Base-by-base conservation (phyloP, 2,888 invertebrate species). In the Acronicta leporina region DNA sequence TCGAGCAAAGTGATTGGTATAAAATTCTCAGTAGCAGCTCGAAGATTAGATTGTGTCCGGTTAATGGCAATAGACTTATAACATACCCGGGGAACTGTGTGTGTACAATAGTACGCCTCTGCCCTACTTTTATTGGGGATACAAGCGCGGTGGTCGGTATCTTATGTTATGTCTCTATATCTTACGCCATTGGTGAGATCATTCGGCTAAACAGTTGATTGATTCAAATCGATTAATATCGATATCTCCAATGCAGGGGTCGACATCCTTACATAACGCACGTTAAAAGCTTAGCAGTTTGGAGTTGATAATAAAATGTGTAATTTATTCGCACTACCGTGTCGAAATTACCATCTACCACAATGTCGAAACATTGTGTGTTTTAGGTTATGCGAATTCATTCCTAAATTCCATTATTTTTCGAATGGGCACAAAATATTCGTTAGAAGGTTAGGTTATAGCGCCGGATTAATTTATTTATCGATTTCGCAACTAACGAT, bases 231-330 rank as follows among this genome's bases (percentile, higher is more conserved):
- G 47, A 14, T 61, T 72, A 30, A 68, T 53, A 56, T 53, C 46
- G 45, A 72, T 46, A 35, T 30, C 47, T 47, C 47, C 41, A 50
- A 33, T 42, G 49, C 47, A 54, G 57, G 54, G 62, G 46, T 64
- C 57, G 54, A 47, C 50, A 62, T 62, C 40, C 40, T 75, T 75
- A 75, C 60, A 62, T 75, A 75, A 75, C 57, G 14, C 27, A 55
- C 47, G 44, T 62, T 59, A 56, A 60, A 35, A 58, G 14, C n/a
- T 35, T 43, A 62, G 47, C 41, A 51, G 53, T 51, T 30, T 47
- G 45, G 43, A 59, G 42, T 55, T 64, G 52, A 53, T 69, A 44
- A 56, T 65, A 57, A 53, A n/a, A 61, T 73, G 46, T 46, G 27
- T 50, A 63, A 58, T 65, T 68, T 63, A 70, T 68, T 55, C 57